Conservation (phyloP, 1,140 invertebrate genomes). For the Stenopsyche tienmushanensis region DNA sequence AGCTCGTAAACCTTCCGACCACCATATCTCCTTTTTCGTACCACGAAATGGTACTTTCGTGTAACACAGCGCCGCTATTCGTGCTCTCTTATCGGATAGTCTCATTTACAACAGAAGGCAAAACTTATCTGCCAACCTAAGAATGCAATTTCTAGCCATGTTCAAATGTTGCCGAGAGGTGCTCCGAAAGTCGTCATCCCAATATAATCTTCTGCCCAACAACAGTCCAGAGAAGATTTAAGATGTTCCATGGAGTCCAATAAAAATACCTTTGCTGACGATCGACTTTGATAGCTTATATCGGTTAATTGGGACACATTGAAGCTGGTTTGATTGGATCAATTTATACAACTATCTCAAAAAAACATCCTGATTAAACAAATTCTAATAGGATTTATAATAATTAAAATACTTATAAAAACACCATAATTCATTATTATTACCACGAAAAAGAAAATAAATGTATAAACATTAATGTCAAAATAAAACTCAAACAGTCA, state of each 20-base stretch:
- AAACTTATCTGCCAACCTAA: conserved; percentile 20
- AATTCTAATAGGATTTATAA: no score
- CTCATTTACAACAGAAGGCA: conserved; percentile 24
- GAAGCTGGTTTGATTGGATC: no score
- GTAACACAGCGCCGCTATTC: conserved; percentile 29
- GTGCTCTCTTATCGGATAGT: conserved; percentile 24
- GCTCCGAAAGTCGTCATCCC: not conserved
- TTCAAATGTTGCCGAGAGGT: not conserved
- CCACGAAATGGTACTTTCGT: conserved; percentile 28
- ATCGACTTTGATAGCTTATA: no score
- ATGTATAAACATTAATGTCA: no score
- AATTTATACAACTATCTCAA: no score
- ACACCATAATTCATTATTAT: no score
- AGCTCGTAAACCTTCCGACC: conserved; percentile 16
- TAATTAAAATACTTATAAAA: no score
- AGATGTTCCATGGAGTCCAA: not conserved
- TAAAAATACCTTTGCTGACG: not conserved
- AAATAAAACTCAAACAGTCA: no score
- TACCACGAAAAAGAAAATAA: no score
- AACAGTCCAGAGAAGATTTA: no score
- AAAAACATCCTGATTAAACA: no score
- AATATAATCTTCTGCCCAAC: not conserved
- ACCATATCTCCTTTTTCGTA: conserved; percentile 28
- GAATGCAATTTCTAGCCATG: conserved; percentile 21
- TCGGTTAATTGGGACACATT: no score